Percentiles rank a stretch among this genome's conserved stretches.
Evolutionary conservation across 2,113 vertebrate species (phyloP).

Genomic region (Chiloscyllium plagiosum): DNA sequence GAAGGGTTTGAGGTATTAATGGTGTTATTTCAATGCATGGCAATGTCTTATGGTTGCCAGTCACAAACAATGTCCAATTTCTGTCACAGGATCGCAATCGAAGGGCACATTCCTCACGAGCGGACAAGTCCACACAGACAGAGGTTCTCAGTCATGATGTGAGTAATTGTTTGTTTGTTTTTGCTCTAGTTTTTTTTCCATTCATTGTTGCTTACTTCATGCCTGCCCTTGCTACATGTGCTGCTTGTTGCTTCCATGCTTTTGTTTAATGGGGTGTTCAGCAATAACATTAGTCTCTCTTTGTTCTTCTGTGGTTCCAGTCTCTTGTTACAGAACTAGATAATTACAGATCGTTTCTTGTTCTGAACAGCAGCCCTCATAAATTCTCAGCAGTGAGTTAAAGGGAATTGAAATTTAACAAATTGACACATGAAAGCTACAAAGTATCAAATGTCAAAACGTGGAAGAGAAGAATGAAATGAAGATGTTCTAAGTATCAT

Average conservation of each 20-base stretch:
- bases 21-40: background rate
- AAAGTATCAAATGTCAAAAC: background rate
- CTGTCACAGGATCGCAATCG: constrained; percentile 74
- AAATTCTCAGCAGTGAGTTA: constrained; percentile 44
- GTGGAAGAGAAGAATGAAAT: background rate
- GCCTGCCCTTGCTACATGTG: constrained; percentile 45
- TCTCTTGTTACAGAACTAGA: constrained; percentile 40
- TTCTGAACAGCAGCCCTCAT: constrained; percentile 43
- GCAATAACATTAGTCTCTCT: constrained; percentile 44
- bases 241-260: constrained; percentile 41
- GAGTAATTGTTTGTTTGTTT: constrained; percentile 54
- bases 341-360: constrained; percentile 45
- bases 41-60: background rate
- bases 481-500: background rate
- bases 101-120: constrained; percentile 71
- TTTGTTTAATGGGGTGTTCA: constrained; percentile 45
- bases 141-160: constrained; percentile 81
- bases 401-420: background rate
- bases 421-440: background rate
- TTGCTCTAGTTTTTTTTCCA: constrained; percentile 44
- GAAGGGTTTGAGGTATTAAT: background rate
- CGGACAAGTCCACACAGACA: constrained; percentile 89
- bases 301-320: constrained; percentile 45
- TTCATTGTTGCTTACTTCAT: constrained; percentile 46
- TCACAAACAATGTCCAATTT: constrained; percentile 1